phyloP scores from a whole-genome alignment of 2,113 vertebrate genomes.

The Colius striatus region DNA sequence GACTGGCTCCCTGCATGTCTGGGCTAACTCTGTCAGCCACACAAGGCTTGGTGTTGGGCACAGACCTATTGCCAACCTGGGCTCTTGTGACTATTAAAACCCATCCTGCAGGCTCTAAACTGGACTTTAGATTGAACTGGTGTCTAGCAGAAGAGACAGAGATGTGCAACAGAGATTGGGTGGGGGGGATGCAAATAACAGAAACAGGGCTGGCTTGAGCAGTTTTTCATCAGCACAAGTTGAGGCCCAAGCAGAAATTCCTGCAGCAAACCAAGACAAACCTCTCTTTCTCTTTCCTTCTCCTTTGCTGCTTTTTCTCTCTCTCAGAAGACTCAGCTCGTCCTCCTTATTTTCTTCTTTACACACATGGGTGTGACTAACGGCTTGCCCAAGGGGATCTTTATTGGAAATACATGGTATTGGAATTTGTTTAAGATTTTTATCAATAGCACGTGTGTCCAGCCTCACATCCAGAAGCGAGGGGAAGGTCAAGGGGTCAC shows the following conservation, averaged over 20 bases:
- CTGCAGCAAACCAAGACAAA: conserved; percentile 40
- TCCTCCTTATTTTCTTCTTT: conserved; percentile 54
- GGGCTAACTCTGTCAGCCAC: background rate
- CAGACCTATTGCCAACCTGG: background rate
- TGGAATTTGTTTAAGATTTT: conserved; percentile 79
- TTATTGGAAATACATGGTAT: conserved; percentile 68
- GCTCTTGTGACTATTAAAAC: background rate
- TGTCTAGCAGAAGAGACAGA: background rate
- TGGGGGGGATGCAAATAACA: background rate
- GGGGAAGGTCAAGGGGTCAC: conserved; percentile 81
- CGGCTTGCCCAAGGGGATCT: conserved; percentile 74
- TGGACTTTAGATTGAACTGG: background rate
- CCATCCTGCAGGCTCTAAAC: background rate
- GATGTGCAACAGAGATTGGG: rapidly evolving
- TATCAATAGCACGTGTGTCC: conserved; percentile 97
- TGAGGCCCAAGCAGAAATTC: background rate
- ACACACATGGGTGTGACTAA: conserved; percentile 86
- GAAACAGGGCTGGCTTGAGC: background rate
- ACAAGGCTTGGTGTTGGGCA: background rate
- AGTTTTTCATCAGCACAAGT: background rate
- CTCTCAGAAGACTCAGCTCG: background rate
- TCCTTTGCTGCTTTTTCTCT: conserved; percentile 35
- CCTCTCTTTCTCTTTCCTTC: conserved; percentile 48
- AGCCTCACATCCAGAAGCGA: conserved; percentile 63
- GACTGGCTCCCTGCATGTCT: background rate